Evolutionary conservation across 2,797 vertebrate genomes (phyloP).

Genomic region (Danio choprae): DNA sequence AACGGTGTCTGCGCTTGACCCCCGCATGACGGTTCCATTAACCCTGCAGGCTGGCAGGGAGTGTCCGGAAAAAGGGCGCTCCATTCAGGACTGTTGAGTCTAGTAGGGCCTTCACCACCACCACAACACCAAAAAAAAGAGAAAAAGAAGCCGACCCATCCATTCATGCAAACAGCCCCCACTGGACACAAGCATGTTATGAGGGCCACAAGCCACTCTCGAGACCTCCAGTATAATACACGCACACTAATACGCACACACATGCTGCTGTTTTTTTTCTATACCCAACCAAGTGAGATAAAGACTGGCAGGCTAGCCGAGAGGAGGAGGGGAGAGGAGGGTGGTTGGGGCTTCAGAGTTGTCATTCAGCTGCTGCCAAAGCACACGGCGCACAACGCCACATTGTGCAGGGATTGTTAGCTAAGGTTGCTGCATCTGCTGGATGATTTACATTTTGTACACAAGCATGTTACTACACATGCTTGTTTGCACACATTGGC

Average conservation of each 20-base stretch:
- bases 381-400: conserved; percentile 51
- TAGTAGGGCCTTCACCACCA: conserved; percentile 66
- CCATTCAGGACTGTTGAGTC: conserved; percentile 35
- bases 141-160: conserved; percentile 51
- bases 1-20: conserved; percentile 96
- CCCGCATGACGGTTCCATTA: conserved; percentile 90
- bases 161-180: conserved; percentile 60
- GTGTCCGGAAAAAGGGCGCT: conserved; percentile 74
- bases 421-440: conserved; percentile 49
- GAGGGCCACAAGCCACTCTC: conserved; percentile 41
- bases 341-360: conserved; percentile 49
- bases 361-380: conserved; percentile 67
- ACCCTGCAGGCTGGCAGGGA: conserved; percentile 83
- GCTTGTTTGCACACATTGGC: conserved; percentile 41
- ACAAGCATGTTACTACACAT: conserved; percentile 38
- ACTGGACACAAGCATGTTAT: conserved; percentile 53
- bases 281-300: conserved; percentile 82
- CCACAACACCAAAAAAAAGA: conserved; percentile 62
- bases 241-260: conserved; percentile 59
- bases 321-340: conserved; percentile 63
- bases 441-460: conserved; percentile 34
- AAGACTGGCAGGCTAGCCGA: conserved; percentile 80
- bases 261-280: conserved; percentile 80
- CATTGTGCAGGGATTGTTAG: conserved; percentile 51
- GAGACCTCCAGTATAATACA: conserved; percentile 60